Base-by-base conservation (phyloP, 2,113 vertebrate species). In the Terrapene triunguis region DNA sequence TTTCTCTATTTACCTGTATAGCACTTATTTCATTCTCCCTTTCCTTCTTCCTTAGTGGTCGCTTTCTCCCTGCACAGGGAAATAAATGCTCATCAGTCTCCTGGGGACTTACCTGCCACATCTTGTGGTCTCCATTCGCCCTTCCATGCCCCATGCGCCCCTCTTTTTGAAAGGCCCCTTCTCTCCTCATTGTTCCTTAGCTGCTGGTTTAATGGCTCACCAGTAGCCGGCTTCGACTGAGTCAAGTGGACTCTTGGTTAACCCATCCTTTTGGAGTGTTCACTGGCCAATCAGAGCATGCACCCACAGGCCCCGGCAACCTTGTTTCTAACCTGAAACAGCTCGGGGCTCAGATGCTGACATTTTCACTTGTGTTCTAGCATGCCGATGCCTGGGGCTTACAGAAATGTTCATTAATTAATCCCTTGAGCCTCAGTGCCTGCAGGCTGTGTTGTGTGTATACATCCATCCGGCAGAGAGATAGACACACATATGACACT, bases 371-470 rank as follows among this genome's bases (percentile, higher is more conserved):
- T 81, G 72, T 87, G 74, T 85, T 82, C 32, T 78, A 83, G 79
- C 2, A 0, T 85, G 79, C 38, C 78, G 69, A 38, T 25, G 80
- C 95, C 89, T 55, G 76, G 59, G 91, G 92, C 84, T 92, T 87
- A 92, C 79, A 95, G 89, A 93, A 95, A 92, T 92, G 95, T 93
- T 97, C 79, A 82, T 92, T 96, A 97, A 96, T 97, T 92, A 91
- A 89, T 69, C 88, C 83, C 88, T 83, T 53, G 82, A 89, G 87
- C 19, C n/a, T 65, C 50, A 51, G 85, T 95, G 92, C 78, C 48
- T 3, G 50, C 88, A 95, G 93, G 51, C 83, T 47, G 1, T 57
- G 44, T 76, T 55, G 50, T 55, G 51, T 69, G 38, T 0, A 1
- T 85, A n/a, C 0, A 3, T 6, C 27, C 80, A 90, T 78, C 54